Conservation (phyloP, 35 echinoderm and acorn worm genomes). For the Ptychodera flava region DNA sequence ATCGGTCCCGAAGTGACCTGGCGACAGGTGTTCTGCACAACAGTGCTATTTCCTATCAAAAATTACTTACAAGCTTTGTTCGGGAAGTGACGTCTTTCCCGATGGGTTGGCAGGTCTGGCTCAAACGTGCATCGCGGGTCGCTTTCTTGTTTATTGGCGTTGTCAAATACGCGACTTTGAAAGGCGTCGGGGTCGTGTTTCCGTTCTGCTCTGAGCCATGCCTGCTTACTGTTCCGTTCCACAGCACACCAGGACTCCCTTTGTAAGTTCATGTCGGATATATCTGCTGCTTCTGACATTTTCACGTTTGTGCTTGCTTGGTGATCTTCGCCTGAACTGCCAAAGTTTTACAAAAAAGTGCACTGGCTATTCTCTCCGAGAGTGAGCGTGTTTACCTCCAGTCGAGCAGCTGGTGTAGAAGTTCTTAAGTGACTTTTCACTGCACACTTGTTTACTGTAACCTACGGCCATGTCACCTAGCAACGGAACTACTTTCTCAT, state of each 20-base stretch:
- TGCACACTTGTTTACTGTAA: neutral
- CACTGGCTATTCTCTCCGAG: too few relatives aligned
- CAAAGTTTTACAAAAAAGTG: too few relatives aligned
- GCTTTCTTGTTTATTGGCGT: slow-evolving; percentile 63
- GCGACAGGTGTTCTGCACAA: too few relatives aligned
- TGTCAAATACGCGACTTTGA: slow-evolving; percentile 76
- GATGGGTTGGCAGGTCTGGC: slow-evolving; percentile 81
- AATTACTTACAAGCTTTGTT: slow-evolving; percentile 82
- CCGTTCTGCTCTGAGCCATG: slow-evolving; percentile 73
- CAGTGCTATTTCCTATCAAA: too few relatives aligned
- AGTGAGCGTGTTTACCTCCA: too few relatives aligned
- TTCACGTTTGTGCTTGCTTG: too few relatives aligned
- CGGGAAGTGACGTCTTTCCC: slow-evolving; percentile 78
- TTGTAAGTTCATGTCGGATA: slow-evolving; percentile 65
- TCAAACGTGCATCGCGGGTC: slow-evolving; percentile 85
- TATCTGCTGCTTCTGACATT: neutral
- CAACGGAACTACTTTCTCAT: neutral
- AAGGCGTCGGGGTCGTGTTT: slow-evolving; percentile 76
- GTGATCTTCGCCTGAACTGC: too few relatives aligned
- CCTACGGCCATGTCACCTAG: neutral
- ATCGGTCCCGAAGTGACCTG: too few relatives aligned
- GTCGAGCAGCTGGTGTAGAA: too few relatives aligned
- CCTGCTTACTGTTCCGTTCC: slow-evolving; percentile 67
- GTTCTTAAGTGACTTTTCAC: neutral
- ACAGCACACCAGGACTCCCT: slow-evolving; percentile 97